These are phyloP conservation scores for Bombus pascuorum DNA, from an alignment of 1,140 invertebrate genomes.

Conservation along the genomic window DNA sequence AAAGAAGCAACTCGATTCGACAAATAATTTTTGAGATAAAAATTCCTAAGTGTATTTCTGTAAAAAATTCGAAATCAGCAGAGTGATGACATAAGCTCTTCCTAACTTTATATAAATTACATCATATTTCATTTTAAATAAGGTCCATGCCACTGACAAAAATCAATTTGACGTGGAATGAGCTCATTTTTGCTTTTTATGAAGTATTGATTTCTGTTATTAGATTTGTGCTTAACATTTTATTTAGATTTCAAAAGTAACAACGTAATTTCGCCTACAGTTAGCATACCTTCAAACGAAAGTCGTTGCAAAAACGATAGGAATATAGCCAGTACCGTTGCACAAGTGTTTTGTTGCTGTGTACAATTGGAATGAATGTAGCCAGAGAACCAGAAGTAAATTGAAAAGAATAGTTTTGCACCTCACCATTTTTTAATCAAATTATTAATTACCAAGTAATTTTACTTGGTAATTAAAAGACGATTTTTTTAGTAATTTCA, in stretches of 20 bases:
- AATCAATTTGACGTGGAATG: no score
- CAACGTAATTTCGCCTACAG: background rate
- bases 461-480: no score
- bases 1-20: no score
- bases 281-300: conserved; percentile 27
- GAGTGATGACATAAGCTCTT: no score
- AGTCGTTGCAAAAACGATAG: conserved; percentile 31
- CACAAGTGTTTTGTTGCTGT: background rate
- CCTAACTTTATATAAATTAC: no score
- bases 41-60: no score
- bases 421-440: background rate
- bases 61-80: no score
- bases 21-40: no score
- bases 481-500: background rate
- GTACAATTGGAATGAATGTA: background rate
- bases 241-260: background rate
- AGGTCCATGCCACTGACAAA: no score
- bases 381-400: background rate
- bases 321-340: conserved; percentile 13
- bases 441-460: background rate
- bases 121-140: no score
- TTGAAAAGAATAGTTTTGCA: background rate
- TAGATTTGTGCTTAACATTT: background rate
- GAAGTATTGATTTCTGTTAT: background rate
- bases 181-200: background rate